Evolutionary conservation across 2,888 invertebrate genomes (phyloP).

Genomic region (Synergus umbraculus): DNA sequence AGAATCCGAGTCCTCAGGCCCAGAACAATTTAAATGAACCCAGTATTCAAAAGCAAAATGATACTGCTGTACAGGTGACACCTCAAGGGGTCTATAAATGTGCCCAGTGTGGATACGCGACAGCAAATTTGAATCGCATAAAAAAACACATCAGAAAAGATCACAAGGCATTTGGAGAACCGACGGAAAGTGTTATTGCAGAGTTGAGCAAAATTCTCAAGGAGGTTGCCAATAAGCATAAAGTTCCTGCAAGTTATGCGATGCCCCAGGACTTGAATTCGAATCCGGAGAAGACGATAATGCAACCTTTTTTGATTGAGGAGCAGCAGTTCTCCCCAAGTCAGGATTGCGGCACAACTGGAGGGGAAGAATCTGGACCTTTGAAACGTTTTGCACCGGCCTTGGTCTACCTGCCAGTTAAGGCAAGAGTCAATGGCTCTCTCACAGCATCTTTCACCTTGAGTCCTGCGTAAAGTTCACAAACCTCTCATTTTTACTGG

Average conservation of each 20-base stretch:
- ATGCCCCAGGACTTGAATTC: slow-evolving; percentile 79
- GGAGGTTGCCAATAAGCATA: slow-evolving; percentile 79
- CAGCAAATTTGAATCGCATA: slow-evolving; percentile 73
- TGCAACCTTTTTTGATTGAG: slow-evolving; percentile 95
- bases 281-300: slow-evolving; percentile 83
- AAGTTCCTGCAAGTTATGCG: slow-evolving; percentile 83
- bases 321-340: slow-evolving; percentile 75
- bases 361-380: slow-evolving; percentile 64
- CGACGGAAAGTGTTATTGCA: slow-evolving; percentile 75
- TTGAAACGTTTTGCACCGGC: slow-evolving; percentile 89
- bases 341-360: slow-evolving; percentile 32
- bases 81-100: slow-evolving; percentile 74
- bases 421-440: slow-evolving; percentile 90
- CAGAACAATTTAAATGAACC: slow-evolving; percentile 63
- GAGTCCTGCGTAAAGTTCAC: slow-evolving; percentile 88
- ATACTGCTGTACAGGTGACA: slow-evolving; percentile 78
- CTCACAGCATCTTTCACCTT: slow-evolving; percentile 95
- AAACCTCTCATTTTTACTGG: neutral
- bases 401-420: slow-evolving; percentile 95
- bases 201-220: slow-evolving; percentile 79
- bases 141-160: slow-evolving; percentile 78
- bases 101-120: slow-evolving; percentile 73
- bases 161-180: slow-evolving; percentile 74
- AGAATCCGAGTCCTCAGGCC: slow-evolving; percentile 67
- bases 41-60: slow-evolving; percentile 76